Percentiles rank a stretch among this genome's conserved stretches.
phyloP scores from a whole-genome alignment of 2,797 vertebrate species.

The Sebastes flavidus region DNA sequence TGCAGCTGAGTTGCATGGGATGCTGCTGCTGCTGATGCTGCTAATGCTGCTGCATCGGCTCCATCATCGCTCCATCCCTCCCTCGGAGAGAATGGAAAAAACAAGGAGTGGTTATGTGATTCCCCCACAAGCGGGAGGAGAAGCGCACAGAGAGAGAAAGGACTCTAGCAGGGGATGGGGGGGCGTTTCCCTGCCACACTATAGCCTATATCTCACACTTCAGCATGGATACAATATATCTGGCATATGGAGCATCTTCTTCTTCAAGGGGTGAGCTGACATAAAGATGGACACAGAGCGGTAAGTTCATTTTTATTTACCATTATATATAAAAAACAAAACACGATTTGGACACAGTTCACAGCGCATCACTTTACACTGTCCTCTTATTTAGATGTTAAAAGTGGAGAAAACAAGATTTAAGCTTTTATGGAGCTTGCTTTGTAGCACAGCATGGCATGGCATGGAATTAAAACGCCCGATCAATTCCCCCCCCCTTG shows the following conservation, averaged over 20 bases:
- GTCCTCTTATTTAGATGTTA: slow-evolving; percentile 7
- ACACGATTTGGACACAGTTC: slow-evolving; percentile 14
- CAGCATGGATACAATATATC: slow-evolving; percentile 65
- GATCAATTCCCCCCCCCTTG: slow-evolving; percentile 11
- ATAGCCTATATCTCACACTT: slow-evolving; percentile 62
- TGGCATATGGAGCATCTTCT: slow-evolving; percentile 57
- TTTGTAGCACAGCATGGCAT: background rate
- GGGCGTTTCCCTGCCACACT: slow-evolving; percentile 74
- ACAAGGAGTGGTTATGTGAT: slow-evolving; percentile 80
- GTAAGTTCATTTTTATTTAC: slow-evolving; percentile 59
- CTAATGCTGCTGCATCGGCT: slow-evolving; percentile 64
- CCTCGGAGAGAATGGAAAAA: slow-evolving; percentile 63
- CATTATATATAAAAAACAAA: too few species aligned
- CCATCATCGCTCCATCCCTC: slow-evolving; percentile 65
- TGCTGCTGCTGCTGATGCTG: slow-evolving; percentile 61
- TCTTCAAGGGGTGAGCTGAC: slow-evolving; percentile 18
- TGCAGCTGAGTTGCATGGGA: slow-evolving; percentile 71
- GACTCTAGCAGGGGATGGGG: slow-evolving; percentile 49
- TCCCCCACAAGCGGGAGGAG: slow-evolving; percentile 62
- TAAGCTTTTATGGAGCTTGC: background rate
- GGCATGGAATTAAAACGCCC: slow-evolving; percentile 29
- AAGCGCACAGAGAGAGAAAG: slow-evolving; percentile 67
- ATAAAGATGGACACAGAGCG: slow-evolving; percentile 49
- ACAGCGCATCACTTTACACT: slow-evolving; percentile 39
- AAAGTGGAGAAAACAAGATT: slow-evolving; percentile 16